Evolutionary conservation across 2,113 vertebrate species (phyloP), one percentile per base, ranked within the genome.

Genomic region (Poeciliopsis retropinna): DNA sequence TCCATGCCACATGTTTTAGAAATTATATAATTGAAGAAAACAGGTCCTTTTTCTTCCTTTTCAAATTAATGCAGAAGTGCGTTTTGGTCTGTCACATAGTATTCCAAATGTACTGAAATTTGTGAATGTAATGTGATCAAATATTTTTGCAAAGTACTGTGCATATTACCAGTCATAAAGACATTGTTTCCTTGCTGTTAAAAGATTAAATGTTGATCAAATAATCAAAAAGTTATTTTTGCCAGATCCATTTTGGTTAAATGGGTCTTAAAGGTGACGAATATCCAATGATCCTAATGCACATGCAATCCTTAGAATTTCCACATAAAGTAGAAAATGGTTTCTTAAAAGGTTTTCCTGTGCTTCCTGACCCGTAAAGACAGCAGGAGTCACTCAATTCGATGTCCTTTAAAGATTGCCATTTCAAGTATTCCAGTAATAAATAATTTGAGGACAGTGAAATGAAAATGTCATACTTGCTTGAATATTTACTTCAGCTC

Each of bases 371-470:
- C 66, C 60, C 51, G 68, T 22, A 68, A 37, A 73, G 82, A 70
- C 25, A 12, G 13, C 47, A 60, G 3, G 78, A 70, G 60, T 61
- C 37, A 72, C 60, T 78, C 76, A 82, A 77, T 81, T 39, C 70
- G 28, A 3, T 66, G 47, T 65, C 57, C 66, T 72, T 64, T 77
- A 65, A 83, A 63, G 60, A 47, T 77, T 73, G 64, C 28, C 64
- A 60, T 83, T 47, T 80, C 60, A 60, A 73, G 31, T 51, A 51
- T 75, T 76, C 15, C 72, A 37, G 47, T 11, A 17, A 44, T 25
- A 54, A 17, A 51, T 34, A 75, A 63, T 81, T 82, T 84, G 69
- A 64, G 30, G 41, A 74, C 2, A 5, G 1, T 51, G 41, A 68
- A 28, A 82, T 82, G 54, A 79, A 83, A 87, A 73, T 39, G 12